A percentile compares a stretch with the other conserved stretches of the same genome.
Evolutionary conservation across 2,113 vertebrate genomes (phyloP).

Genomic region (Centropristis striata): DNA sequence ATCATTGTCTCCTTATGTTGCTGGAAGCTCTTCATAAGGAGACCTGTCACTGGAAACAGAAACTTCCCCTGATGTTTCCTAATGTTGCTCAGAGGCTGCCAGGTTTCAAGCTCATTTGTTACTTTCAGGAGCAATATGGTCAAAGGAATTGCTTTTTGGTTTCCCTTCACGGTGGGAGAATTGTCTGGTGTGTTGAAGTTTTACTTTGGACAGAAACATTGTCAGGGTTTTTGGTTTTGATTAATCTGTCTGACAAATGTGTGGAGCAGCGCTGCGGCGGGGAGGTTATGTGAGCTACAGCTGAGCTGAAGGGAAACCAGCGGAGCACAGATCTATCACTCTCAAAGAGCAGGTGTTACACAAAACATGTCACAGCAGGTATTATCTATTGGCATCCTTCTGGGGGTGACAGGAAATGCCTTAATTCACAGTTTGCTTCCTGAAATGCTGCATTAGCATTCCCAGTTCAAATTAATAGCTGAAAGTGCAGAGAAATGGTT

Average conservation of each 20-base stretch:
- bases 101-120: constrained; percentile 34
- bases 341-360: constrained; percentile 25
- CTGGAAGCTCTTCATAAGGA: constrained; percentile 41
- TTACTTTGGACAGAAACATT: constrained; percentile 23
- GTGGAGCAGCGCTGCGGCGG: not conserved
- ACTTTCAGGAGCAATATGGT: constrained; percentile 23
- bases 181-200: constrained; percentile 8
- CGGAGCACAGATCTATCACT: constrained; percentile 25
- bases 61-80: constrained; percentile 1
- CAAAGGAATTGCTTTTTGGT: constrained; percentile 41
- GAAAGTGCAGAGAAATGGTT: not conserved
- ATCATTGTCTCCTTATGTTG: constrained; percentile 59
- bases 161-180: constrained; percentile 26
- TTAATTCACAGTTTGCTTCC: constrained; percentile 6
- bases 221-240: constrained; percentile 50
- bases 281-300: constrained; percentile 11
- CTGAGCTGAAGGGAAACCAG: constrained; percentile 30
- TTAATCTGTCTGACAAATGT: constrained; percentile 53
- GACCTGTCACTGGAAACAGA: constrained; percentile 29
- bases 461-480: not conserved
- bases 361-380: constrained; percentile 6
- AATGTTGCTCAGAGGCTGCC: constrained; percentile 20
- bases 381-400: constrained; percentile 11
- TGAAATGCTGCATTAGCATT: constrained; percentile 8
- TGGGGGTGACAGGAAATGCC: not conserved